phyloP scores from a whole-genome alignment of 2,888 invertebrate genomes.

The Megaustenia siamemsis region DNA sequence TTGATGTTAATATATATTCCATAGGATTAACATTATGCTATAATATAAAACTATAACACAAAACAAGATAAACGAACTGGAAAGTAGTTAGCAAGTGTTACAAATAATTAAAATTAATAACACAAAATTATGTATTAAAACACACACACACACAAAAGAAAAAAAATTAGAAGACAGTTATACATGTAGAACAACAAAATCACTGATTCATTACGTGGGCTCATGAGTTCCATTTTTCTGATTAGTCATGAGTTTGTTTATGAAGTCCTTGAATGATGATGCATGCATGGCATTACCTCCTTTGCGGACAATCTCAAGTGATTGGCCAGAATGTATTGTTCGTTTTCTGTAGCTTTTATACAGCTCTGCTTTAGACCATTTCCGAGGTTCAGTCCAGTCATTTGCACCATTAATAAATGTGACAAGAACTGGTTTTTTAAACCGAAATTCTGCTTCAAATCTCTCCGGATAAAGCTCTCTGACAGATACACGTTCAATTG shows the following conservation, averaged over 20 bases:
- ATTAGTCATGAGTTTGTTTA: slow-evolving; percentile 62
- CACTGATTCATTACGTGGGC: slow-evolving; percentile 64
- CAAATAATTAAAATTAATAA: too few relatives aligned
- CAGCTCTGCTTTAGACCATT: slow-evolving; percentile 64
- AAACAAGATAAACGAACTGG: too few relatives aligned
- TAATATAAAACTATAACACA: too few relatives aligned
- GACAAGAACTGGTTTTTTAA: slow-evolving; percentile 72
- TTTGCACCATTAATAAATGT: slow-evolving; percentile 70
- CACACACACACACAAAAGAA: too few relatives aligned
- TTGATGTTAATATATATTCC: too few relatives aligned
- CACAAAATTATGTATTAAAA: too few relatives aligned
- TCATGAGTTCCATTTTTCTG: slow-evolving; percentile 59
- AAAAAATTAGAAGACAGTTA: too few relatives aligned
- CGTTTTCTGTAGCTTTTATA: slow-evolving; percentile 65
- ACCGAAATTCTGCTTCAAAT: slow-evolving; percentile 69
- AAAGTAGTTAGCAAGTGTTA: too few relatives aligned
- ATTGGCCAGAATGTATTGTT: slow-evolving; percentile 68
- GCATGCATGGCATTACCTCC: slow-evolving; percentile 71
- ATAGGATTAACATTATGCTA: too few relatives aligned
- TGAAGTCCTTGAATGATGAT: slow-evolving; percentile 67
- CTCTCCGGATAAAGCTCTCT: slow-evolving; percentile 61
- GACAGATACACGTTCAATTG: slow-evolving; percentile 63
- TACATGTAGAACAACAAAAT: background rate
- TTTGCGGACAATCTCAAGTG: slow-evolving; percentile 72
- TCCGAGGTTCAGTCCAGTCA: slow-evolving; percentile 70